Evolutionary conservation across 2,113 vertebrate species (phyloP).

Genomic region (Hippocampus barbouri): DNA sequence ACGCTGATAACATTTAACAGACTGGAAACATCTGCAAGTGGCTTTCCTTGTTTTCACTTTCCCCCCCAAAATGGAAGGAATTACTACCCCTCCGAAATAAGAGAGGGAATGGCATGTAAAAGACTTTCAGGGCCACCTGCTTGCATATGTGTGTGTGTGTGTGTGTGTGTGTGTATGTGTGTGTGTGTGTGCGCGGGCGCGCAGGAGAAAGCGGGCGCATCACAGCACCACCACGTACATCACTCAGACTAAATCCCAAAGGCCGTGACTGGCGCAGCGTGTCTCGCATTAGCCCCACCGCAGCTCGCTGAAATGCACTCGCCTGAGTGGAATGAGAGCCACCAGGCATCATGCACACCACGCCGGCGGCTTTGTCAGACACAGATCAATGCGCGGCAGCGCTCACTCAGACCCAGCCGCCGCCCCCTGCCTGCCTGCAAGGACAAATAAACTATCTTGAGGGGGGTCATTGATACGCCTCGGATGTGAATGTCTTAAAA

Average conservation of each 20-base stretch:
- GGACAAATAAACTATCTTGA: constrained; percentile 73
- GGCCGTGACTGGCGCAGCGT: constrained; percentile 74
- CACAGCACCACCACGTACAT: constrained; percentile 66
- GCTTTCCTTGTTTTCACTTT: constrained; percentile 8
- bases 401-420: constrained; percentile 60
- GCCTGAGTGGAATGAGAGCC: constrained; percentile 75
- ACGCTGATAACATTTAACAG: neutral
- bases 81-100: constrained; percentile 18
- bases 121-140: constrained; percentile 49
- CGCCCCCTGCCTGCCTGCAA: constrained; percentile 60
- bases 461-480: constrained; percentile 71
- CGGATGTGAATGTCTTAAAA: constrained; percentile 68
- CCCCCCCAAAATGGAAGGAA: constrained; percentile 18
- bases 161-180: constrained; percentile 12
- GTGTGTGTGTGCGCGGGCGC: neutral
- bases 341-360: constrained; percentile 70
- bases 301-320: constrained; percentile 73
- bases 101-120: constrained; percentile 31
- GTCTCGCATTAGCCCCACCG: constrained; percentile 75
- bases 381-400: constrained; percentile 73
- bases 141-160: neutral
- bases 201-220: constrained; percentile 62
- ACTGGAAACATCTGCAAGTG: neutral
- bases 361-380: constrained; percentile 71
- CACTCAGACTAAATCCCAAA: constrained; percentile 74